Percentiles rank a stretch among this genome's conserved stretches.
Evolutionary conservation across 2,888 invertebrate species (phyloP).

Genomic region (Cyrtodaria siliqua): DNA sequence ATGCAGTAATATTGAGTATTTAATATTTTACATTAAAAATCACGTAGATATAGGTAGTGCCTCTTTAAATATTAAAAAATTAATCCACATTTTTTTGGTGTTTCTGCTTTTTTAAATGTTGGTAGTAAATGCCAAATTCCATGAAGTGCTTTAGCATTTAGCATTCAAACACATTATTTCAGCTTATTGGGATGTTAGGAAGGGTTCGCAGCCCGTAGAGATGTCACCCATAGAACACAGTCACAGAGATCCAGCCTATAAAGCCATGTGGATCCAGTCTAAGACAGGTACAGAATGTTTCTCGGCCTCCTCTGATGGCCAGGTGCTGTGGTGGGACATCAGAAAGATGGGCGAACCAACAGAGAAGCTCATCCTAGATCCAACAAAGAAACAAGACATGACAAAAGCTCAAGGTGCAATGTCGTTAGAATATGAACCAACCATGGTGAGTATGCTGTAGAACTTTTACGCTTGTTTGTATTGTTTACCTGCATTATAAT

Average conservation of each 20-base stretch:
- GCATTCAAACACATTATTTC: too few species aligned
- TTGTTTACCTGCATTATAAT: too few species aligned
- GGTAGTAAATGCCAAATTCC: too few species aligned
- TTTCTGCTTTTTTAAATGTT: too few species aligned
- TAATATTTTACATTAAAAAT: too few species aligned
- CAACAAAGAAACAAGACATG: conserved; percentile 89
- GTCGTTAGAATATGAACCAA: conserved; percentile 93
- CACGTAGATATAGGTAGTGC: too few species aligned
- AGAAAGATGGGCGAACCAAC: conserved; percentile 91
- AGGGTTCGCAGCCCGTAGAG: conserved; percentile 93
- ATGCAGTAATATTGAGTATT: too few species aligned
- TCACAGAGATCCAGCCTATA: conserved; percentile 95
- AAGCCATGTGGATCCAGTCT: conserved; percentile 96
- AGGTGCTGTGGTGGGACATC: conserved; percentile 93
- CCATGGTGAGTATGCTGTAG: conserved; percentile 89
- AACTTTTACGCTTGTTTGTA: too few species aligned
- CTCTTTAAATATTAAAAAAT: too few species aligned
- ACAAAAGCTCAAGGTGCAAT: conserved; percentile 91
- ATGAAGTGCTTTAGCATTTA: too few species aligned
- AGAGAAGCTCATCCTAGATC: conserved; percentile 91
- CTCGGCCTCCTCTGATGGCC: conserved; percentile 96
- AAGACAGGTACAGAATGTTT: conserved; percentile 98
- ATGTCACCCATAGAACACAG: conserved; percentile 93
- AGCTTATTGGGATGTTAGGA: conserved; percentile 88
- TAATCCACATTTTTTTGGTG: too few species aligned